phyloP scores from a whole-genome alignment of 2,888 invertebrate species.

The Drosophila conformis region DNA sequence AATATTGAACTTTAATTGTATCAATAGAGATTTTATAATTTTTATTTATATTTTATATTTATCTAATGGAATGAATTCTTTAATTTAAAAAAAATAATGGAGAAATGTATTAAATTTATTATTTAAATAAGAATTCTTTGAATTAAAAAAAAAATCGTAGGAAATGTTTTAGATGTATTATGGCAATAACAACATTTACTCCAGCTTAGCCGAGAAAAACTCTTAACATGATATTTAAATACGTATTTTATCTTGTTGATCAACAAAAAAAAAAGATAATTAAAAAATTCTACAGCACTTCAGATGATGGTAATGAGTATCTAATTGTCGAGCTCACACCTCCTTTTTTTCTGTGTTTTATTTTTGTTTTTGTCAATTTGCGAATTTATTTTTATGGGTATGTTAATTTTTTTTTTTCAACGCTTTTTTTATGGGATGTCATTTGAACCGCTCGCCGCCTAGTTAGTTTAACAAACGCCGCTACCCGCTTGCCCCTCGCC shows the following conservation, averaged over 20 bases:
- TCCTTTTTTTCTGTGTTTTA: not conserved
- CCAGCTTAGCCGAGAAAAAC: not conserved
- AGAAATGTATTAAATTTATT: not conserved
- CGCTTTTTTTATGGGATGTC: constrained; percentile 63
- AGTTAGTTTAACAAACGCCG: constrained; percentile 4
- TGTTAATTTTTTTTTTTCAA: constrained; percentile 64
- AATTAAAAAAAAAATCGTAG: not conserved
- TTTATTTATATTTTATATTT: not conserved
- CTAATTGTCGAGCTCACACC: not conserved
- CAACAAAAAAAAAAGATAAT: not conserved
- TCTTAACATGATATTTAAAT: not conserved
- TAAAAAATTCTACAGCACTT: not conserved
- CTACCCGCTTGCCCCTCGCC: constrained; percentile 7
- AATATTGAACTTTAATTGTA: not conserved
- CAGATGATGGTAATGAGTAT: not conserved
- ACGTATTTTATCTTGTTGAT: not conserved
- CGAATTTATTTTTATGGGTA: constrained; percentile 66
- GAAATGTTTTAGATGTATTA: not conserved
- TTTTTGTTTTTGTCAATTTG: constrained; percentile 31
- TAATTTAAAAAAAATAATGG: not conserved
- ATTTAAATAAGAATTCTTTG: not conserved
- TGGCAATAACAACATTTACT: not conserved
- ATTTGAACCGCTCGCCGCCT: constrained; percentile 33
- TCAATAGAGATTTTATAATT: not conserved
- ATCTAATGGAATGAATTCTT: not conserved